Evolutionary conservation across 2,797 vertebrate species (phyloP).

Genomic region (Premnoplex brunnescens): DNA sequence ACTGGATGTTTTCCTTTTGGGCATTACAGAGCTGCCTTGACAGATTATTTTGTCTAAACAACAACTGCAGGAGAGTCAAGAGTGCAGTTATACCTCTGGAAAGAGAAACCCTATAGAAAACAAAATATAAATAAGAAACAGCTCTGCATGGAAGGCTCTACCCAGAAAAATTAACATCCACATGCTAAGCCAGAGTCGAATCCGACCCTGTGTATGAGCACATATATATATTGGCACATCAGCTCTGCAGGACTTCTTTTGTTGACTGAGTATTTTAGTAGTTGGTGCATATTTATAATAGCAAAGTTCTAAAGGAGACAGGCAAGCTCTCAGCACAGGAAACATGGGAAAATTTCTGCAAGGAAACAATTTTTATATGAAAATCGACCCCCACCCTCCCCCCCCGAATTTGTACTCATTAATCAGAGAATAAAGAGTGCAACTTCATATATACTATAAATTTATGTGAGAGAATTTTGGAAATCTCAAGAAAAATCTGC

Average conservation of each 20-base stretch:
- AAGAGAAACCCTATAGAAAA: neutral
- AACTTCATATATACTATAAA: neutral
- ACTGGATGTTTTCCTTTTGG: neutral
- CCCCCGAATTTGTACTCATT: neutral
- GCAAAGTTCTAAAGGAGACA: neutral
- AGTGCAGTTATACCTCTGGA: neutral
- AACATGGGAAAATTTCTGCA: neutral
- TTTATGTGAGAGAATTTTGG: neutral
- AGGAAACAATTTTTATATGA: neutral
- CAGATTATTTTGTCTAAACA: neutral
- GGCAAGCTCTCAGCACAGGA: neutral
- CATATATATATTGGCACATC: neutral
- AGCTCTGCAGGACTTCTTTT: neutral
- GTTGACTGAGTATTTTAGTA: neutral
- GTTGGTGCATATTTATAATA: neutral
- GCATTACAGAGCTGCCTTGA: neutral
- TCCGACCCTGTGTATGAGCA: neutral
- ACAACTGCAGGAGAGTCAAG: neutral
- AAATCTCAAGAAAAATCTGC: neutral
- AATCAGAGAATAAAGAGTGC: neutral
- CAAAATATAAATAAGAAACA: neutral
- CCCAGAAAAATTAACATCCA: neutral
- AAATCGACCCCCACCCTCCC: neutral
- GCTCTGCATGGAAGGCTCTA: neutral
- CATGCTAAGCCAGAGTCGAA: neutral